These are phyloP conservation scores for Pavo muticus DNA, from an alignment of 2,113 vertebrate species.

Conservation along the genomic window DNA sequence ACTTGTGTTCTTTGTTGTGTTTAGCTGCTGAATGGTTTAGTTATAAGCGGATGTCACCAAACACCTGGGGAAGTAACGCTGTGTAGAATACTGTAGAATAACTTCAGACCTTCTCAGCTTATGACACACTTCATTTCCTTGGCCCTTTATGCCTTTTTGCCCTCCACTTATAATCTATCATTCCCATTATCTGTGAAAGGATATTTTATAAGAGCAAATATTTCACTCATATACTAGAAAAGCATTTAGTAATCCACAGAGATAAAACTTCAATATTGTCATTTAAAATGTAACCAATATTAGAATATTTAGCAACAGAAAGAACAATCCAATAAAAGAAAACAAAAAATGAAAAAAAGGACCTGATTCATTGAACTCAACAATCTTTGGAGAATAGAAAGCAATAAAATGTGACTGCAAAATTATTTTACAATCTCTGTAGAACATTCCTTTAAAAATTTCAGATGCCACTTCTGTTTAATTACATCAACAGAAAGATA, in stretches of 20 bases:
- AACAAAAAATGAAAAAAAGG: not conserved
- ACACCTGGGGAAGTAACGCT: not conserved
- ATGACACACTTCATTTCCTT: not conserved
- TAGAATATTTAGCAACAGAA: conserved; percentile 22
- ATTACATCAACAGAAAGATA: conserved; percentile 59
- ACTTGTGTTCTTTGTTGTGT: not conserved
- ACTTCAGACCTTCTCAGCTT: not conserved
- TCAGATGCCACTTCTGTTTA: conserved; percentile 63
- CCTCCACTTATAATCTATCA: not conserved
- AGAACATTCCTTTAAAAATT: conserved; percentile 43
- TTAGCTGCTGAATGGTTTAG: not conserved
- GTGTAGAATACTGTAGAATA: not conserved
- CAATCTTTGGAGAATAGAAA: not conserved
- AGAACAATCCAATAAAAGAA: not conserved
- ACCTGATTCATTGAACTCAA: not conserved
- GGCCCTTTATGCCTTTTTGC: not conserved
- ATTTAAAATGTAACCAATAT: not conserved
- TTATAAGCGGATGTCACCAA: not conserved
- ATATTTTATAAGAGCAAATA: not conserved
- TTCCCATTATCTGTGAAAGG: not conserved
- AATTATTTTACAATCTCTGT: not conserved
- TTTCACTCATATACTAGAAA: not conserved
- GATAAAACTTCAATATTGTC: not conserved
- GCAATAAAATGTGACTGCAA: not conserved
- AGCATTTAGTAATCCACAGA: not conserved